Evolutionary conservation across 2,797 vertebrate species (phyloP), one percentile per base, ranked within the genome.

Genomic region (Hippopotamyrus pictus): DNA sequence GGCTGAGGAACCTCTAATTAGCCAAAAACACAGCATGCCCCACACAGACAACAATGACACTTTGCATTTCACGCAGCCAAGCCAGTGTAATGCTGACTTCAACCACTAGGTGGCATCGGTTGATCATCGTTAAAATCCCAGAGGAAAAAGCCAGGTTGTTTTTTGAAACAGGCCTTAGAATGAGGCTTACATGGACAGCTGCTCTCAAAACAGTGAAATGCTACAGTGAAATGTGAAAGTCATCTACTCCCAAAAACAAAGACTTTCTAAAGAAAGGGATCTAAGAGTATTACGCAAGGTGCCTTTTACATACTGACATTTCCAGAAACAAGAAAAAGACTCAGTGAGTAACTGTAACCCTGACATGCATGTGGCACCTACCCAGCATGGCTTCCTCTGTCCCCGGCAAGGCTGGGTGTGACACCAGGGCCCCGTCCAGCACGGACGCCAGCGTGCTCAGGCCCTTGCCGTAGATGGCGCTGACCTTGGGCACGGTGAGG

Each of bases 351-450:
- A 44, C 73, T 44, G 7, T 44, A 7, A 76, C 69, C 29, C 29
- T 65, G 22, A 29, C 33, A 19, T 2, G 33, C 19, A n/a, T n/a
- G 37, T 3, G 44, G 37, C 29, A 82, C 94, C 96, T 95, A 99
- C 99, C 97, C 86, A 97, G 94, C 96, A 98, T 96, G 86, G 97
- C 96, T 87, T 96, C 96, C 25, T 98, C 97, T 0, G 95, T 97
- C 91, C 96, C 97, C 0, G 98, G 97, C 90, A 97, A 91, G 0
- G 95, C 93, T 0, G 97, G 96, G 91, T 99, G 98, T 2, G 98
- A 99, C 0, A 97, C 92, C 96, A 99, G 97, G 93, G 96, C 97
- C 90, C 98, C 98, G 0, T 99, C 98, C 37, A 93, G 95, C 1
- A 99, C 97, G 0, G 97, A 97, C 19, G 97, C 96, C 92, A 99